Percentiles rank a stretch among this genome's conserved stretches.
Conservation (phyloP, 2,113 vertebrate genomes). For the Paradisaea rubra region DNA sequence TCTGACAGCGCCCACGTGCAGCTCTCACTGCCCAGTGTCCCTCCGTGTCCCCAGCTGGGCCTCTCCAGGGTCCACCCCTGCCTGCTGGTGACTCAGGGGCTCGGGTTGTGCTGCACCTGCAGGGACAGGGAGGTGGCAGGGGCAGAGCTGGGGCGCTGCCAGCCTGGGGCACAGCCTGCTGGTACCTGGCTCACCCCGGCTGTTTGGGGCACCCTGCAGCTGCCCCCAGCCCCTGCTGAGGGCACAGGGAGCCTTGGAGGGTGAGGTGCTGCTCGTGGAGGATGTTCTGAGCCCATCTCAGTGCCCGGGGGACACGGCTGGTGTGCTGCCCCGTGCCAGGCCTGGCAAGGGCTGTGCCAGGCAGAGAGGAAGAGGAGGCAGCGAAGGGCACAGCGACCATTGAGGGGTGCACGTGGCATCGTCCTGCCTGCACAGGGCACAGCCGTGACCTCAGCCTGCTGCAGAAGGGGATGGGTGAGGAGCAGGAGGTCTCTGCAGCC, state of each 20-base stretch:
- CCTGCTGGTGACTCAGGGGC: background rate
- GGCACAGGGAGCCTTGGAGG: background rate
- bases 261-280: fast-evolving
- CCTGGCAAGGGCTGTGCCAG: background rate
- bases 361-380: background rate
- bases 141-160: background rate
- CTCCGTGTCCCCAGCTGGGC: background rate
- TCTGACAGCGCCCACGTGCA: background rate
- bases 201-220: background rate
- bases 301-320: background rate
- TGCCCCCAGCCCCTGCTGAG: background rate
- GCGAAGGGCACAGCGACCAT: fast-evolving
- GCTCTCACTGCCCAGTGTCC: fast-evolving
- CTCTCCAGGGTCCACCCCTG: background rate
- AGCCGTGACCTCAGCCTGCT: background rate
- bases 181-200: fast-evolving
- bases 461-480: background rate
- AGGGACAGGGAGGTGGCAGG: background rate
- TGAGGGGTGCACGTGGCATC: background rate
- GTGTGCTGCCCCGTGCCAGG: background rate
- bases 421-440: background rate
- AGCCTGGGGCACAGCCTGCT: background rate
- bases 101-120: background rate
- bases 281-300: background rate
- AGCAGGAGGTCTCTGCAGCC: background rate